These are phyloP conservation scores for Venturia canescens DNA, from an alignment of 1,140 invertebrate genomes.

Conservation along the genomic window DNA sequence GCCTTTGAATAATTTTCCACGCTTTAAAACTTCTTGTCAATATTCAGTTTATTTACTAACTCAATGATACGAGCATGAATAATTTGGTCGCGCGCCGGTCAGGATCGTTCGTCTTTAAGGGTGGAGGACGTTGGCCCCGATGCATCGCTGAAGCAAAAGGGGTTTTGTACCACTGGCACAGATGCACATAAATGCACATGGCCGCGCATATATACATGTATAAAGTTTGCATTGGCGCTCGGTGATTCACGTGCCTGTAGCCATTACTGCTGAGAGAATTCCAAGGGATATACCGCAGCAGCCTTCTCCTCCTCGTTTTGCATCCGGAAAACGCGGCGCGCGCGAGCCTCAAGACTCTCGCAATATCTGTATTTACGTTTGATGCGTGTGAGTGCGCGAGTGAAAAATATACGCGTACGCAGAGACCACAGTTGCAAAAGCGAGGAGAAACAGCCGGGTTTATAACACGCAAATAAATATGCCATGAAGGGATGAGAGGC, in stretches of 20 bases:
- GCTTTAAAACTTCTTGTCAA: too few relatives aligned
- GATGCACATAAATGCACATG: constrained; percentile 62
- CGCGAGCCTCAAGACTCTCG: too few relatives aligned
- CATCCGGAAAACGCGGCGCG: constrained; percentile 17
- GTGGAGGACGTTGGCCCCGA: constrained; percentile 72
- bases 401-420: constrained; percentile 49
- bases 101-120: constrained; percentile 72
- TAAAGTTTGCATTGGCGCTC: neutral
- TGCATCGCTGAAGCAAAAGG: constrained; percentile 48
- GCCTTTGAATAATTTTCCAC: too few relatives aligned
- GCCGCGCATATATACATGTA: constrained; percentile 41
- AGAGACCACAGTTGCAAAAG: constrained; percentile 37
- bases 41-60: too few relatives aligned
- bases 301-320: neutral
- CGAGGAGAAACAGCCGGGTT: constrained; percentile 41
- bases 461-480: constrained; percentile 75
- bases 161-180: constrained; percentile 76
- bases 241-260: neutral
- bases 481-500: constrained; percentile 63
- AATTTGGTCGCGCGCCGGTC: neutral
- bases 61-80: neutral
- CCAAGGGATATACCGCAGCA: neutral
- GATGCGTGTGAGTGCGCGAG: constrained; percentile 53
- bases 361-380: neutral
- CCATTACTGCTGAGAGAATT: neutral